Percentiles rank a stretch among this genome's conserved stretches.
phyloP scores from a whole-genome alignment of 2,797 vertebrate genomes.

The Tapirus indicus region DNA sequence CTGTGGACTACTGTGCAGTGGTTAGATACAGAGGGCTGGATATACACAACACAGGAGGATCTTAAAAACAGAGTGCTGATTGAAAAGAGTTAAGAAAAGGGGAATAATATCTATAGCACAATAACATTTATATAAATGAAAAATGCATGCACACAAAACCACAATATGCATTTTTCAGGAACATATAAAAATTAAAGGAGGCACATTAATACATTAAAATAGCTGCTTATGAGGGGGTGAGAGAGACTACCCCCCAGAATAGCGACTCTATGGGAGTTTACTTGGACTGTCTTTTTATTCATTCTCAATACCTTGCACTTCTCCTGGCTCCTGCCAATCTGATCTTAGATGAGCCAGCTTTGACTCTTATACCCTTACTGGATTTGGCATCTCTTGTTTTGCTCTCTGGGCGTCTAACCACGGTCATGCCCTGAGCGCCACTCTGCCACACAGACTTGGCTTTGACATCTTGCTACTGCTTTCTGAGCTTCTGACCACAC shows the following conservation, averaged over 20 bases:
- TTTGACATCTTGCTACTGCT: conserved; percentile 31
- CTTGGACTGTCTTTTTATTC: background rate
- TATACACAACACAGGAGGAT: background rate
- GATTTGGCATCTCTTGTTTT: background rate
- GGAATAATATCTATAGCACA: background rate
- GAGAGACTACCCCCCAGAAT: background rate
- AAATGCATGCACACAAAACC: background rate
- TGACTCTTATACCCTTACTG: background rate
- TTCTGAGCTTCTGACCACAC: conserved; percentile 1
- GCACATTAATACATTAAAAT: background rate
- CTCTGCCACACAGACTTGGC: background rate
- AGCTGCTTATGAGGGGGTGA: background rate
- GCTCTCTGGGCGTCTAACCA: background rate
- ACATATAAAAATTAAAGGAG: background rate
- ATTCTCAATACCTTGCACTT: background rate
- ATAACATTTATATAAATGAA: background rate
- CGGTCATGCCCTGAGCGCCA: background rate
- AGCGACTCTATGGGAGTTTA: background rate
- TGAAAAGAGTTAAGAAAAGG: background rate
- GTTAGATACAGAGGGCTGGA: background rate
- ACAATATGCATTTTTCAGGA: background rate
- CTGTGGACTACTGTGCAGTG: background rate
- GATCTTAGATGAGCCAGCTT: background rate
- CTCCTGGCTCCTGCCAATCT: background rate
- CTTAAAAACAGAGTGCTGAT: background rate